Conservation (phyloP, 2,888 invertebrate genomes). For the Euclidia mi region DNA sequence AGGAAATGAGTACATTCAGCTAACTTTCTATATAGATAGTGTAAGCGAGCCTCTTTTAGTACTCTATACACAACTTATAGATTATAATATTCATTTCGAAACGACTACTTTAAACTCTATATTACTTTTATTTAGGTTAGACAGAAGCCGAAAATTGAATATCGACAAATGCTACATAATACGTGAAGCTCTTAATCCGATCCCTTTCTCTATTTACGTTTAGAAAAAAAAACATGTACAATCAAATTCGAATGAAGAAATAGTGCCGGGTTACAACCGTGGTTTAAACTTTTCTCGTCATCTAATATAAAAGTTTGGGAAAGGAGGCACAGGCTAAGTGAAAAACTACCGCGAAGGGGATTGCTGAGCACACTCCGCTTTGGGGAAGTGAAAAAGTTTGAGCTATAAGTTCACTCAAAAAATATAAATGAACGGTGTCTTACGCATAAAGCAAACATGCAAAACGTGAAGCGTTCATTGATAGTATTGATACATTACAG, state of each 20-base stretch:
- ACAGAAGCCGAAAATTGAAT: too few relatives aligned
- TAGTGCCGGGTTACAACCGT: conserved; percentile 33
- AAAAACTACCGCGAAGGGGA: conserved; percentile 65
- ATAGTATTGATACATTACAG: too few relatives aligned
- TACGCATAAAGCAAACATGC: too few relatives aligned
- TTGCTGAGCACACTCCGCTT: conserved; percentile 46
- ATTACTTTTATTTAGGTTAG: too few relatives aligned
- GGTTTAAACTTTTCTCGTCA: conserved; percentile 63
- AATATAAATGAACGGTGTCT: conserved; percentile 11
- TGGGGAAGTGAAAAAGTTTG: conserved; percentile 49
- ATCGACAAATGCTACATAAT: too few relatives aligned
- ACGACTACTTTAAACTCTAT: too few relatives aligned
- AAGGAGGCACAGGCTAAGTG: conserved; percentile 61
- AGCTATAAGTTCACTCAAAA: conserved; percentile 32
- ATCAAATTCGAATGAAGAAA: conserved; percentile 42
- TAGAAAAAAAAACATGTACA: conserved; percentile 19
- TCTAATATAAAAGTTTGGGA: conserved; percentile 70
- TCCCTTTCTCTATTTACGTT: conserved; percentile 26
- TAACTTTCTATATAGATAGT: too few relatives aligned
- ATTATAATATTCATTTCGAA: too few relatives aligned
- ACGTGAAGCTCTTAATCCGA: background rate
- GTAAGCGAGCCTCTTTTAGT: too few relatives aligned
- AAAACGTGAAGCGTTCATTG: too few relatives aligned
- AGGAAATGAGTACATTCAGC: conserved; percentile 7
- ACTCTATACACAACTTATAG: too few relatives aligned